Evolutionary conservation across 2,797 vertebrate genomes (phyloP).

Genomic region (Ptychobarbus kaznakovi): DNA sequence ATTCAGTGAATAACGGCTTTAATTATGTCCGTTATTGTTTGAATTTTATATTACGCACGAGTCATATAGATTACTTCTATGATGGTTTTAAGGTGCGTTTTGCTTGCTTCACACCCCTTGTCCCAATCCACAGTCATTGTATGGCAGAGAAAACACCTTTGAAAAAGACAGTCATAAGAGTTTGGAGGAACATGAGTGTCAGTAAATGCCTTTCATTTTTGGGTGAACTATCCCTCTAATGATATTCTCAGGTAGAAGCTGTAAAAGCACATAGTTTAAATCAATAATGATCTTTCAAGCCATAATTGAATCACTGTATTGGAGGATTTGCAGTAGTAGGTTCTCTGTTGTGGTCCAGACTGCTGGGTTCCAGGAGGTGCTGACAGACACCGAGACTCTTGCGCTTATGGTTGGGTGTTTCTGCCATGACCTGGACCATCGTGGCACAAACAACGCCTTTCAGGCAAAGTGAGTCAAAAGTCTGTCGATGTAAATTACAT

Average conservation of each 20-base stretch:
- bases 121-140: too few species aligned
- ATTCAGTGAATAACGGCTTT: not conserved
- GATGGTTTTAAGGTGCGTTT: not conserved
- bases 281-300: constrained; percentile 1
- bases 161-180: not conserved
- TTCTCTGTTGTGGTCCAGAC: constrained; percentile 68
- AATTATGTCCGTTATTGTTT: not conserved
- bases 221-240: not conserved
- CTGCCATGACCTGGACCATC: constrained; percentile 83
- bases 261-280: not conserved
- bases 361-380: constrained; percentile 78
- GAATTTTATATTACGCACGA: not conserved
- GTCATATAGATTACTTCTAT: not conserved
- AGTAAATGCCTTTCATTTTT: not conserved
- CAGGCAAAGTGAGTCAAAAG: constrained; percentile 79
- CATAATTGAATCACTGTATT: not conserved
- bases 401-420: constrained; percentile 84
- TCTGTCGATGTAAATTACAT: not conserved
- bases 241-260: not conserved
- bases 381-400: constrained; percentile 80
- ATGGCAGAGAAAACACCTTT: not conserved
- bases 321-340: not conserved
- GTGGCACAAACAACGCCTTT: constrained; percentile 85
- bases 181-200: too few species aligned
- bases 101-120: not conserved